Evolutionary conservation across 2,888 invertebrate species (phyloP).

Genomic region (Pristionchus arcanus): DNA sequence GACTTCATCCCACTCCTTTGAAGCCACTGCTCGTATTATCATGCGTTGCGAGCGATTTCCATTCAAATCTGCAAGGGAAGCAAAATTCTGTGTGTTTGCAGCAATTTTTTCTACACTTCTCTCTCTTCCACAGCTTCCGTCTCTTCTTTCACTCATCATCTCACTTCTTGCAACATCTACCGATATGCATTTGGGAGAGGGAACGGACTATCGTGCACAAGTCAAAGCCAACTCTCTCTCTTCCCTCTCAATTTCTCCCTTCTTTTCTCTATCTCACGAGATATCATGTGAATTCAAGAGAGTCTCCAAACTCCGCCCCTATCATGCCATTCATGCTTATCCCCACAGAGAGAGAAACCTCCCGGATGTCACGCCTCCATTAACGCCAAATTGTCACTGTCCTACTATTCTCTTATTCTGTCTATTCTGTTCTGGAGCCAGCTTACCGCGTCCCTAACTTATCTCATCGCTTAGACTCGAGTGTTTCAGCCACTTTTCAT

Average conservation of each 20-base stretch:
- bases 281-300: neutral
- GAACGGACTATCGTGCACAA: conserved; percentile 16
- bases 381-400: neutral
- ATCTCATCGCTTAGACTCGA: neutral
- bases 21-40: too few species aligned
- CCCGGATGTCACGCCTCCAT: neutral
- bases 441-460: neutral
- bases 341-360: neutral
- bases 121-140: neutral
- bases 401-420: neutral
- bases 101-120: too few species aligned
- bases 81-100: too few species aligned
- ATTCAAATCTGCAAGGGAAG: too few species aligned
- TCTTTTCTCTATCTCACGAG: neutral
- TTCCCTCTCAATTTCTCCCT: neutral
- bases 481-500: neutral
- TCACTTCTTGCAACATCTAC: conserved; percentile 25
- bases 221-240: neutral
- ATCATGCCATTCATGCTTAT: conserved; percentile 31
- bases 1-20: neutral
- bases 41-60: too few species aligned
- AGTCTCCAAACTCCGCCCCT: conserved; percentile 13
- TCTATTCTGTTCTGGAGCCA: neutral
- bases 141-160: conserved; percentile 38
- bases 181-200: conserved; percentile 50